Base-by-base conservation (phyloP, 2,797 vertebrate species). In the Sylvia borin region DNA sequence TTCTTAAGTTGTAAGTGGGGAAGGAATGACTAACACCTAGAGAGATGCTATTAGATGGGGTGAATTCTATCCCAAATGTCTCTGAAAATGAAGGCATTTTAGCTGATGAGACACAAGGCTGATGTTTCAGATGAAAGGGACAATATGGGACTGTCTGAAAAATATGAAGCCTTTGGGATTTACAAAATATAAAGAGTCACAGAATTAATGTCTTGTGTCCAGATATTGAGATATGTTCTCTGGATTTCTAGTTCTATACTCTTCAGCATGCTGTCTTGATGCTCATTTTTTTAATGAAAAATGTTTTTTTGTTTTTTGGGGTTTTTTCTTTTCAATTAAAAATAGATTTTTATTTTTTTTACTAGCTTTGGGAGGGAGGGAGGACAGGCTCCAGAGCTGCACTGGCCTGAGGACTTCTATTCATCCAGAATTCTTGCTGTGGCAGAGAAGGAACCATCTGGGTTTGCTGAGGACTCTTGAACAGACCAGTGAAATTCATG, bases 281-380 rank as follows among this genome's bases (percentile, higher is more conserved):
- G 32, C 19, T 60, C 2, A 1, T 11, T 51, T 61, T 36, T 25
- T n/a, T 15, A 50, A 53, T 48, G 12, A n/a, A 83, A 77, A 83
- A 26, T 48, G 3, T 0, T 1, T 4, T 15, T 27, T 42, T 17
- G 16, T 42, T n/a, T 21, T 50, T n/a, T n/a, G n/a, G n/a, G n/a
- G n/a, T n/a, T 26, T 50, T 8, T 36, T 36, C 36, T 36, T 36
- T 36, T 36, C 36, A 42, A 4, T 43, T 38, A 32, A 17, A 73
- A 53, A 60, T 9, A 71, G 2, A 43, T 88, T 26, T 36, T 8
- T 36, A n/a, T 36, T 36, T 36, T 36, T 81, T 27, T 51, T 55
- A n/a, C 7, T 13, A 16, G 9, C 7, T 89, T 73, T 80, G 42
- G 13, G 60, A 74, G 14, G 7, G 8, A 83, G 8, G 26, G 18